A percentile compares a stretch with the other conserved stretches of the same genome.
These are phyloP conservation scores for Paramisgurnus dabryanus DNA, from an alignment of 2,113 vertebrate species.

Conservation along the genomic window DNA sequence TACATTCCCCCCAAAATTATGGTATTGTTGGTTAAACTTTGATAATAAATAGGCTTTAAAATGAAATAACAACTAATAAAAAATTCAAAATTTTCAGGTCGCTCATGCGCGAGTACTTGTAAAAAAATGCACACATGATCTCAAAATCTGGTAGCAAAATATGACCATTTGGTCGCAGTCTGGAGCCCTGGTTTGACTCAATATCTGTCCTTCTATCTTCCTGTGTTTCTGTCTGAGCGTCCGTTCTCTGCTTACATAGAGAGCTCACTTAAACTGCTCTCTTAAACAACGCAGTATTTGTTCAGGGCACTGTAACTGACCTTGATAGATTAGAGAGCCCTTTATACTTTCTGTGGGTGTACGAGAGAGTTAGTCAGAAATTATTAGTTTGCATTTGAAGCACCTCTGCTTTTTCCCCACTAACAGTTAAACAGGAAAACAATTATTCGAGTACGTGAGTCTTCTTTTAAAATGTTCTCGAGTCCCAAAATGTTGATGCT, in stretches of 20 bases:
- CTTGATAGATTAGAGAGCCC: slow-evolving; percentile 77
- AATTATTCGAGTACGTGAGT: slow-evolving; percentile 2
- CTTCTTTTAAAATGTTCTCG: not conserved
- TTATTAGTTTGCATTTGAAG: slow-evolving; percentile 67
- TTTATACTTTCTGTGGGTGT: slow-evolving; percentile 61
- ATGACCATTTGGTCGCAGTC: slow-evolving; percentile 17
- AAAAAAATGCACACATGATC: too few relatives aligned
- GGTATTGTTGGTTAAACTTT: too few relatives aligned
- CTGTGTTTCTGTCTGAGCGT: slow-evolving; percentile 52
- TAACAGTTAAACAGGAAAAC: slow-evolving; percentile 30
- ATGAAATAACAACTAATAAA: too few relatives aligned
- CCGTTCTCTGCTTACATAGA: slow-evolving; percentile 58
- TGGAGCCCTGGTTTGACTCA: slow-evolving; percentile 39
- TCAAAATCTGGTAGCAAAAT: too few relatives aligned
- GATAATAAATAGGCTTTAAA: too few relatives aligned
- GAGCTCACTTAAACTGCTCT: slow-evolving; percentile 55
- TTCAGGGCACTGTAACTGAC: slow-evolving; percentile 72
- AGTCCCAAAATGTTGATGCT: slow-evolving; percentile 18
- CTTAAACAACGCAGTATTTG: slow-evolving; percentile 69
- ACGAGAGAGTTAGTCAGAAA: slow-evolving; percentile 64
- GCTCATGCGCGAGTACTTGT: too few relatives aligned
- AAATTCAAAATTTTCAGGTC: too few relatives aligned
- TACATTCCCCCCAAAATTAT: too few relatives aligned
- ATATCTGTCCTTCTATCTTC: slow-evolving; percentile 52
- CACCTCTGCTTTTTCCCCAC: not conserved